phyloP scores from a whole-genome alignment of 2,888 invertebrate species.

The Frankliniella intonsa region DNA sequence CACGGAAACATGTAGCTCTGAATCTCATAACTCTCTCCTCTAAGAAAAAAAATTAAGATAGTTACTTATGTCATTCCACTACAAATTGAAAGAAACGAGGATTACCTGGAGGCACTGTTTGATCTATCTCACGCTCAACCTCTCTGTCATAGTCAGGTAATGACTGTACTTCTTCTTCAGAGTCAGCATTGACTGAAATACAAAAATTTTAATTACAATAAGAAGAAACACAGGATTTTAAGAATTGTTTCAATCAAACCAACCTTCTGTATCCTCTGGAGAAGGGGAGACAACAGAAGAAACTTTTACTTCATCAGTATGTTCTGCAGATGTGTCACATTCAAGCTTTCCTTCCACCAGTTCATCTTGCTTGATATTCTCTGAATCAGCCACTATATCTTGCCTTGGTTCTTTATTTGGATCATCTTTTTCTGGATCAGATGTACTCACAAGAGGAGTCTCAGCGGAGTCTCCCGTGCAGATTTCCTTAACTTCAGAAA shows the following conservation, averaged over 20 bases:
- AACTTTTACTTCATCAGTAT: too few species aligned
- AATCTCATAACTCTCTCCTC: constrained; percentile 45
- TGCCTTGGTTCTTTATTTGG: not conserved
- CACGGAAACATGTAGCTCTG: constrained; percentile 54
- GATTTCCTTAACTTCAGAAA: not conserved
- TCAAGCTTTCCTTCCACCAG: too few species aligned
- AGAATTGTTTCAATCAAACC: too few species aligned
- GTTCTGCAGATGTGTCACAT: too few species aligned
- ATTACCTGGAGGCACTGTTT: not conserved
- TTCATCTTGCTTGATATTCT: too few species aligned
- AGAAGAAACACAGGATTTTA: too few species aligned
- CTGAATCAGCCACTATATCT: not conserved
- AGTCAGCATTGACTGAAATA: not conserved
- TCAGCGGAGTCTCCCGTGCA: not conserved
- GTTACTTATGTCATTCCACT: not conserved
- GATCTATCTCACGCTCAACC: not conserved
- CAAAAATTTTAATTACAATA: not conserved
- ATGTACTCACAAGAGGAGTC: not conserved
- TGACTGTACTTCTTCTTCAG: not conserved
- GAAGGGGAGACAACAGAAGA: too few species aligned
- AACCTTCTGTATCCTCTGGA: too few species aligned
- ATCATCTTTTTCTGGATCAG: not conserved
- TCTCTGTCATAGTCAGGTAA: constrained; percentile 2
- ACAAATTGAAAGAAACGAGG: not conserved
- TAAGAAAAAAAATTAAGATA: not conserved